A percentile compares a stretch with the other conserved stretches of the same genome.
phyloP scores from a whole-genome alignment of 2,888 invertebrate species.

The Nineta flava region DNA sequence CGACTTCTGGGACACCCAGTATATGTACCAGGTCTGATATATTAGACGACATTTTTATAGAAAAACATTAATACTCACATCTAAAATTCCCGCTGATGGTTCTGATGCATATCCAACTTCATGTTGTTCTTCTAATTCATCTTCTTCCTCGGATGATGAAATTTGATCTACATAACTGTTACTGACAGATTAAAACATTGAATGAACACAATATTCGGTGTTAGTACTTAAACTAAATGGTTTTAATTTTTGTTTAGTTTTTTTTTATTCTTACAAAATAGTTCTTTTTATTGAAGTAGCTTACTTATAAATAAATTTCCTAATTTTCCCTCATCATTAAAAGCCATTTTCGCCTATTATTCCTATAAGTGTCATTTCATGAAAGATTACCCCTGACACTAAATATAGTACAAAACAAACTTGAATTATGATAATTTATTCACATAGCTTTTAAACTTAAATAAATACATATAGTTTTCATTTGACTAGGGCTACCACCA shows the following conservation, averaged over 20 bases:
- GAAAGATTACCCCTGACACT: no score
- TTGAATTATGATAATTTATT: no score
- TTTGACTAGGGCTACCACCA: no score
- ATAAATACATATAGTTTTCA: no score
- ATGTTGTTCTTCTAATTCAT: slow-evolving; percentile 52
- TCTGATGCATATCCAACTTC: slow-evolving; percentile 75
- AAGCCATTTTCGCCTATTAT: no score
- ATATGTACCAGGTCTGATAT: not conserved
- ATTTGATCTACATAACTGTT: slow-evolving; percentile 34
- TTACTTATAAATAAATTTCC: no score
- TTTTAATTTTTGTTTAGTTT: not conserved
- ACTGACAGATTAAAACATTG: slow-evolving; percentile 18
- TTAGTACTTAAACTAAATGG: not conserved
- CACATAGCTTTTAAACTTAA: no score
- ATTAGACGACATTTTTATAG: not conserved
- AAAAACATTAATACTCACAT: slow-evolving; percentile 24
- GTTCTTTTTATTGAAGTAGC: no score
- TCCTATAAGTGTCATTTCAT: no score
- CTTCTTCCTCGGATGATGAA: slow-evolving; percentile 44
- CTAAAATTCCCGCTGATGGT: slow-evolving; percentile 44
- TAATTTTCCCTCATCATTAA: no score
- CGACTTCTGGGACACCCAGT: not conserved
- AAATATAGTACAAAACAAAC: no score
- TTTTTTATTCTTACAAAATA: not conserved
- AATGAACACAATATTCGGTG: not conserved